These are phyloP conservation scores for Pelagia noctiluca DNA, from an alignment of 30 jellyfish, hydroid and myxozoan genomes.

Conservation along the genomic window DNA sequence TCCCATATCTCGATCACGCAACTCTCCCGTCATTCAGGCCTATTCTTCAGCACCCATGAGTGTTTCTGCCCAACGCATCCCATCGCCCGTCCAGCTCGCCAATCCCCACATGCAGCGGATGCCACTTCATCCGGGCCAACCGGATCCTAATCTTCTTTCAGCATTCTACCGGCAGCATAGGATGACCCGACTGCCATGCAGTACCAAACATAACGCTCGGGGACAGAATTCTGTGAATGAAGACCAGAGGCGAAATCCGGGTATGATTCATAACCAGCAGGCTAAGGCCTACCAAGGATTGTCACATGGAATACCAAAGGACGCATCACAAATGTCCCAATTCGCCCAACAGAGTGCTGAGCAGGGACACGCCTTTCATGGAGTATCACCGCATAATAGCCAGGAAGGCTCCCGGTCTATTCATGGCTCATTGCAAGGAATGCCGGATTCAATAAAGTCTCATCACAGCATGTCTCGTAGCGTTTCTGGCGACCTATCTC, in stretches of 20 bases:
- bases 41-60: slow-evolving; percentile 30
- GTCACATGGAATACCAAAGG: slow-evolving; percentile 58
- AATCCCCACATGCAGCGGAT: slow-evolving; percentile 42
- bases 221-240: slow-evolving; percentile 45
- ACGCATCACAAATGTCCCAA: background rate
- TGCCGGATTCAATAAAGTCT: slow-evolving; percentile 59
- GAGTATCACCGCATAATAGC: slow-evolving; percentile 36
- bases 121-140: slow-evolving; percentile 63
- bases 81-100: slow-evolving; percentile 49
- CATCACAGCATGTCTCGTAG: slow-evolving; percentile 54
- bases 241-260: slow-evolving; percentile 49
- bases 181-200: slow-evolving; percentile 57
- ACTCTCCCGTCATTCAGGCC: slow-evolving; percentile 49
- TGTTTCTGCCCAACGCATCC: slow-evolving; percentile 52
- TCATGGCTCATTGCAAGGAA: slow-evolving; percentile 49
- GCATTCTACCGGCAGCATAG: slow-evolving; percentile 59
- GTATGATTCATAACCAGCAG: slow-evolving; percentile 54
- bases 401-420: slow-evolving; percentile 54
- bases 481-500: slow-evolving; percentile 42
- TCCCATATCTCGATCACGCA: slow-evolving; percentile 37
- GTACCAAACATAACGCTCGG: slow-evolving; percentile 42
- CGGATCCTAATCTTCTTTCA: slow-evolving; percentile 44
- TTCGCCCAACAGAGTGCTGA: slow-evolving; percentile 45
- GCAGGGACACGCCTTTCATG: slow-evolving; percentile 61
- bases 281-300: slow-evolving; percentile 46